phyloP scores from a whole-genome alignment of 2,113 vertebrate genomes.

The Megaptera novaeangliae region DNA sequence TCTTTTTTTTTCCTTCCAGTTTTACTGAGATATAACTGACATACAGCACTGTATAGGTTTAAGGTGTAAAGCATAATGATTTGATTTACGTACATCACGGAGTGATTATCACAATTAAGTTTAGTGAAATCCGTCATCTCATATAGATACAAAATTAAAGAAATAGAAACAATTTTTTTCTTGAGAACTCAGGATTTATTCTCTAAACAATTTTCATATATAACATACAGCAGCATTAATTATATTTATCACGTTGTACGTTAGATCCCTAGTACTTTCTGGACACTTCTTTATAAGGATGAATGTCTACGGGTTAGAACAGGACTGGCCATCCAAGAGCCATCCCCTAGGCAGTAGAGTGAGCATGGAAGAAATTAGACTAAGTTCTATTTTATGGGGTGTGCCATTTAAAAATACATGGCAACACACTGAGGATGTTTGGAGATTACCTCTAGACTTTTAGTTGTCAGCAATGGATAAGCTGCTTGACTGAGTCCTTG shows the following conservation, averaged over 20 bases:
- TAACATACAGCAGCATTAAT: background rate
- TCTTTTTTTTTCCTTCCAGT: background rate
- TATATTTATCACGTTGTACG: background rate
- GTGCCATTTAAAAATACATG: background rate
- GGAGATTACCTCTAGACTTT: background rate
- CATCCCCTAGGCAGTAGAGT: background rate
- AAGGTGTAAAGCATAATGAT: background rate
- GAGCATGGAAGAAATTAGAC: background rate
- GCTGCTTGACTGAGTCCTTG: conserved; percentile 56
- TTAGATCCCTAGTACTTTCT: background rate
- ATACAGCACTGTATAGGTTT: background rate
- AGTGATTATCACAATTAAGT: background rate
- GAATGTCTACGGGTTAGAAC: background rate
- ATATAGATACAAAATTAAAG: background rate
- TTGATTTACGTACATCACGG: background rate
- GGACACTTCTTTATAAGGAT: background rate
- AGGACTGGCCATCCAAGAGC: background rate
- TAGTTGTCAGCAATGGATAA: background rate
- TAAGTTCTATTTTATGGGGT: background rate
- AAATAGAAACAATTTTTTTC: background rate
- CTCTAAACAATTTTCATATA: background rate
- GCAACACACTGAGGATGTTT: background rate
- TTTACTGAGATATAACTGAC: background rate
- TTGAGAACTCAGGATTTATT: background rate
- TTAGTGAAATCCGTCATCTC: background rate